phyloP scores from a whole-genome alignment of 2,113 vertebrate genomes.

The Trogon melanurus region DNA sequence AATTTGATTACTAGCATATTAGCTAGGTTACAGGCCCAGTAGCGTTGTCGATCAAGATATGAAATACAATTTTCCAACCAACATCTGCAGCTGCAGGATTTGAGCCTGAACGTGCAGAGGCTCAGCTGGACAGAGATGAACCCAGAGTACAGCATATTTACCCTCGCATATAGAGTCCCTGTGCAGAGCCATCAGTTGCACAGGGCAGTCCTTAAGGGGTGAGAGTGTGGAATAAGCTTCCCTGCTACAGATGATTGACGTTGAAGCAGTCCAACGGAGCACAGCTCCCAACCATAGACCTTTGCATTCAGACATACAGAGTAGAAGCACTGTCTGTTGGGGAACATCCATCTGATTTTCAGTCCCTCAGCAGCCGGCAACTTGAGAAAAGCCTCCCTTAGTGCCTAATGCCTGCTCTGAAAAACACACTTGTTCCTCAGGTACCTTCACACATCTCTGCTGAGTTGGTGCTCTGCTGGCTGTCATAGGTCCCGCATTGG shows the following conservation, averaged over 20 bases:
- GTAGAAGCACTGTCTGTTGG: background rate
- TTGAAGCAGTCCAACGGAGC: background rate
- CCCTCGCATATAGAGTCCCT: background rate
- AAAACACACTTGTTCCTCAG: fast-evolving
- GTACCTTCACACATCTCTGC: fast-evolving
- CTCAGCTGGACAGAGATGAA: background rate
- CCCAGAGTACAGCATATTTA: background rate
- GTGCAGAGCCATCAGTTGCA: background rate
- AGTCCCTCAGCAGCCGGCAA: background rate
- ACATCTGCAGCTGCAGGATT: background rate
- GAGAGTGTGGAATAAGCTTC: background rate
- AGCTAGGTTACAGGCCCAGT: background rate
- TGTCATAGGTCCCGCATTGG: fast-evolving
- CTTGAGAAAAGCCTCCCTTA: background rate
- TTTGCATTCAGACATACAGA: background rate
- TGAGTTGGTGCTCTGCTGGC: fast-evolving
- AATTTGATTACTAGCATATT: background rate
- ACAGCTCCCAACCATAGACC: background rate
- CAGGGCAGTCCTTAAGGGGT: background rate
- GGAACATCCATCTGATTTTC: background rate
- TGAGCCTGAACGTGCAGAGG: background rate
- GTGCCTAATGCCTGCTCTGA: background rate
- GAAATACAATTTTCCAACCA: background rate
- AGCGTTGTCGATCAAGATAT: background rate
- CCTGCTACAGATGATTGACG: background rate